phyloP scores from a whole-genome alignment of 2,888 invertebrate species.

The Drosophila anceps region DNA sequence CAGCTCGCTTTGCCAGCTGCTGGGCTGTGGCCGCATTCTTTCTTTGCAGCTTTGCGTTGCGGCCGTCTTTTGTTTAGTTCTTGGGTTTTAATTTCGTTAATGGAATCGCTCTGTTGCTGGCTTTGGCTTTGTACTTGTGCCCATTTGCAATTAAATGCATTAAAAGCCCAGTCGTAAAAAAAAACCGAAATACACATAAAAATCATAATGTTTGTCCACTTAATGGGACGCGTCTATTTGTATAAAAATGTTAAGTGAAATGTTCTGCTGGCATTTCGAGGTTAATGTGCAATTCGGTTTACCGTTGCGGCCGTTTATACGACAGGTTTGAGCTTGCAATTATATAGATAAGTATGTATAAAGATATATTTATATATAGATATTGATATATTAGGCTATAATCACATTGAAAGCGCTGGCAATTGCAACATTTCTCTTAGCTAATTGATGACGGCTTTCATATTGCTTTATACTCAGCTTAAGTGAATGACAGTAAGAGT shows the following conservation, averaged over 20 bases:
- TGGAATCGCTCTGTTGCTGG: slow-evolving; percentile 48
- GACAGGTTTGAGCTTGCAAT: slow-evolving; percentile 45
- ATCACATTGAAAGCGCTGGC: slow-evolving; percentile 11
- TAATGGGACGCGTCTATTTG: slow-evolving; percentile 36
- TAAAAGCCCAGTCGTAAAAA: slow-evolving; percentile 57
- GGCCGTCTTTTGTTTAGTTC: slow-evolving; percentile 34
- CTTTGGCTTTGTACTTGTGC: slow-evolving; percentile 11
- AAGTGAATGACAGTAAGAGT: neutral
- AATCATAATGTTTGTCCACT: slow-evolving; percentile 41
- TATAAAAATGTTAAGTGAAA: slow-evolving; percentile 29
- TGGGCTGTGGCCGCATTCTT: slow-evolving; percentile 48
- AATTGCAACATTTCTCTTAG: slow-evolving; percentile 56
- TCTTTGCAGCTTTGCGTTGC: slow-evolving; percentile 19
- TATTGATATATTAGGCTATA: slow-evolving; percentile 1
- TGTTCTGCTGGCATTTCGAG: slow-evolving; percentile 51
- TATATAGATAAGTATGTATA: neutral
- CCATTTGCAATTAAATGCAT: slow-evolving; percentile 70
- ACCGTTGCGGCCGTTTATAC: slow-evolving; percentile 17
- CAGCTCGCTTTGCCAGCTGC: slow-evolving; percentile 18
- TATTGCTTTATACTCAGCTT: slow-evolving; percentile 22
- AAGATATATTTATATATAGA: neutral
- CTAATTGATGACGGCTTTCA: slow-evolving; percentile 63
- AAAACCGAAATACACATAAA: slow-evolving; percentile 54
- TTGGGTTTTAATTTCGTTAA: slow-evolving; percentile 72
- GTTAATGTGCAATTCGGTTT: slow-evolving; percentile 60